Evolutionary conservation across 2,888 invertebrate genomes (phyloP).

Genomic region (Drosophila tripunctata): DNA sequence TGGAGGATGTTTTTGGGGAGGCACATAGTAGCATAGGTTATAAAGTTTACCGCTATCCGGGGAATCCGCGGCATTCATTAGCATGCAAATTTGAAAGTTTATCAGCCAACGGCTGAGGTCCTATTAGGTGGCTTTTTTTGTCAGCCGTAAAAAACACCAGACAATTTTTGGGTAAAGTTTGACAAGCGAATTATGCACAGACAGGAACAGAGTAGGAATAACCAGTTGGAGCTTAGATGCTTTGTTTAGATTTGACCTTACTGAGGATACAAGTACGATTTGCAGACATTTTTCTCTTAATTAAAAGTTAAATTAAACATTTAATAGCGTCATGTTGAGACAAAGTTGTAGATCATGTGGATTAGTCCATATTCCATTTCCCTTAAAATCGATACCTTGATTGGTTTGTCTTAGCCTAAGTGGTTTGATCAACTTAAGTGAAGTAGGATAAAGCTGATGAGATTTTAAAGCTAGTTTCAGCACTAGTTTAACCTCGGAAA

Average conservation of each 20-base stretch:
- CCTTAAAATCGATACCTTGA: slow-evolving; percentile 87
- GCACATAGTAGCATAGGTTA: slow-evolving; percentile 16
- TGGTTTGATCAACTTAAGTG: slow-evolving; percentile 86
- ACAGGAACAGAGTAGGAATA: background rate
- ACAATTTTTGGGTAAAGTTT: slow-evolving; percentile 3
- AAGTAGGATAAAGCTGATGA: slow-evolving; percentile 88
- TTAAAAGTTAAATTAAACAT: background rate
- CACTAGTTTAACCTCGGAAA: slow-evolving; percentile 91
- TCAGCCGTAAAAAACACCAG: slow-evolving; percentile 14
- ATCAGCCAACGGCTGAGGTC: slow-evolving; percentile 29
- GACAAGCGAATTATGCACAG: slow-evolving; percentile 16
- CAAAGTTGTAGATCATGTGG: slow-evolving; percentile 92
- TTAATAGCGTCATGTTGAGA: slow-evolving; percentile 85
- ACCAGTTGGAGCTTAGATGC: background rate
- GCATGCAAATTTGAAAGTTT: slow-evolving; percentile 51
- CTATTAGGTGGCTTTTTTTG: background rate
- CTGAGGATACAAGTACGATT: too few relatives aligned
- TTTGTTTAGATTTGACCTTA: background rate
- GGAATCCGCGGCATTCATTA: slow-evolving; percentile 36
- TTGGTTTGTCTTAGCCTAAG: slow-evolving; percentile 85
- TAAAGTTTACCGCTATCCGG: background rate
- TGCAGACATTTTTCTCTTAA: background rate
- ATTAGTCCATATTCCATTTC: slow-evolving; percentile 99
- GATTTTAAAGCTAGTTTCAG: slow-evolving; percentile 85
- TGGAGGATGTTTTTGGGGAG: background rate